Evolutionary conservation across 92 coral and sea anemone genomes (phyloP), one percentile per base, ranked within the genome.

Genomic region (Palythoa grandiflora): DNA sequence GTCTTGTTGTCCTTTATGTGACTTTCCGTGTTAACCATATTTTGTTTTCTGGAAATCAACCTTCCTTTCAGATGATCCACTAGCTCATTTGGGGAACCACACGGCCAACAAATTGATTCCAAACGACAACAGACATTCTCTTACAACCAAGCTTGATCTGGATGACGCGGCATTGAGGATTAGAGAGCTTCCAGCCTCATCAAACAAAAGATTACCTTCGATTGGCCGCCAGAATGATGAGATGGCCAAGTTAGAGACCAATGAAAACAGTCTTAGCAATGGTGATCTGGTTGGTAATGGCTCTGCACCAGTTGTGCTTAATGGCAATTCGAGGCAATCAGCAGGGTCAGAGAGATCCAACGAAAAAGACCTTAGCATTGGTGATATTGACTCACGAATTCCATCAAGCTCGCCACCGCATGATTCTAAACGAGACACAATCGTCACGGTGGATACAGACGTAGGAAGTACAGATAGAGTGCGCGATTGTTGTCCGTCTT

Each of bases 311-410:
- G 92, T 96, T 48, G 95, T 95, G 35, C 94, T 95, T 15, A 97
- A 97, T 60, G 99, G 99, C 14, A 97, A 97, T 78, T 97, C 99
- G n/a, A 96, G 96, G 83, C 92, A 93, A 51, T 95, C 98, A 36
- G 94, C 96, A 12, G 89, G 98, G 75, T 93, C 98, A 15, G 94
- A 91, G 70, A 83, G 92, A 17, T 95, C 98, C 57, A 94, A 91
- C 78, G 86, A 74, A 71, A 95, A 95, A 88, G 98, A 95, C 57
- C 85, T 95, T 47, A 95, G 98, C 87, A 89, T 95, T 13, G 96
- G 98, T 59, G 98, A 95, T 90, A 95, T 91, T 57, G 98, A 95
- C 66, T 95, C 98, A 47, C 98, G 96, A 90, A 95, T 95, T 89
- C 96, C 98, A 19, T 84, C 96, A 2, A 89, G 88, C 60, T 93